A percentile compares a stretch with the other conserved stretches of the same genome.
phyloP scores from a whole-genome alignment of 2,888 invertebrate species.

The Ellobium chinense region DNA sequence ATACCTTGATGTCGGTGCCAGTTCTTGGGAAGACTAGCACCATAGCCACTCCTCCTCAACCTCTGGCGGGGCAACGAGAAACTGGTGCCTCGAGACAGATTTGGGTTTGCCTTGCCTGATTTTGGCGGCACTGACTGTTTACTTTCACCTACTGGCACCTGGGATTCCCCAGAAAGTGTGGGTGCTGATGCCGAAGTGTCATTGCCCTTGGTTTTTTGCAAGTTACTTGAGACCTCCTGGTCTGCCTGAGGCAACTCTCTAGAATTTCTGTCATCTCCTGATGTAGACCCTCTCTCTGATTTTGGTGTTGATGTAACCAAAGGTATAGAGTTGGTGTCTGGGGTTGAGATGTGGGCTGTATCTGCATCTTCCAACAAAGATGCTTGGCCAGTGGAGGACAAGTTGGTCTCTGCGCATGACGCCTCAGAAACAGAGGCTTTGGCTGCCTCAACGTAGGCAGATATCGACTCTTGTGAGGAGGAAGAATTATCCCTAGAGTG shows the following conservation, averaged over 20 bases:
- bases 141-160: neutral
- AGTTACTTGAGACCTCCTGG: neutral
- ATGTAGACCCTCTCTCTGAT: neutral
- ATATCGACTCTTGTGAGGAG: conserved; percentile 35
- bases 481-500: conserved; percentile 13
- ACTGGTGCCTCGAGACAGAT: neutral
- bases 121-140: neutral
- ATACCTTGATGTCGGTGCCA: conserved; percentile 11
- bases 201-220: too few relatives aligned
- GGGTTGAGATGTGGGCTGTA: neutral
- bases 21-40: neutral
- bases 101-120: neutral
- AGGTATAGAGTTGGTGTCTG: neutral
- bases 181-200: too few relatives aligned
- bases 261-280: neutral
- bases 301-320: conserved; percentile 16
- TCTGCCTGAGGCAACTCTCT: neutral
- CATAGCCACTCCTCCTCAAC: neutral
- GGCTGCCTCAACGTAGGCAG: conserved; percentile 14
- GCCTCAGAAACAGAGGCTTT: neutral
- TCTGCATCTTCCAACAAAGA: too few relatives aligned
- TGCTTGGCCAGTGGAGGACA: neutral
- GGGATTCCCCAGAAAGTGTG: too few relatives aligned
- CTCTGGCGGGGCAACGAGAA: neutral
- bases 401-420: neutral